phyloP scores from a whole-genome alignment of 2,888 invertebrate genomes.

The Amaurobius ferox region DNA sequence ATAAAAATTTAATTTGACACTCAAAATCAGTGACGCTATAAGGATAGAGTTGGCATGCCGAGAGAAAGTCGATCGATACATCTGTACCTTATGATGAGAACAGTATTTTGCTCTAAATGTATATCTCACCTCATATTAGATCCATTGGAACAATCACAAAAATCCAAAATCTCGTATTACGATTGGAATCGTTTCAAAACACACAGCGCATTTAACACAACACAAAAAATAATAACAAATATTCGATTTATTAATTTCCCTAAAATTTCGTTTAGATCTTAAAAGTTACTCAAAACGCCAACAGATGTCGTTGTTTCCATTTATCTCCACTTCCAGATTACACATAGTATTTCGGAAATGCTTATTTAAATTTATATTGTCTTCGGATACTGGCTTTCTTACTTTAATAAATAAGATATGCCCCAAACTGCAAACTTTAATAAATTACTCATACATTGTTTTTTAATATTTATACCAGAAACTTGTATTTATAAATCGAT shows the following conservation, averaged over 20 bases:
- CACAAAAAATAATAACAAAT: neutral
- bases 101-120: neutral
- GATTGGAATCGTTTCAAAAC: neutral
- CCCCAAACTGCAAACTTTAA: too few species aligned
- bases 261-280: neutral
- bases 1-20: slow-evolving; percentile 43
- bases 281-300: neutral
- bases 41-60: slow-evolving; percentile 55
- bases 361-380: too few species aligned
- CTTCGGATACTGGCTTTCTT: too few species aligned
- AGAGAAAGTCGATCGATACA: slow-evolving; percentile 69
- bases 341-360: too few species aligned
- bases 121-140: slow-evolving; percentile 48
- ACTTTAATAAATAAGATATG: too few species aligned
- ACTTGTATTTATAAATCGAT: too few species aligned
- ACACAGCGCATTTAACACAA: neutral
- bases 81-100: slow-evolving; percentile 47
- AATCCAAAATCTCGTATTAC: neutral
- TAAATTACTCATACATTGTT: too few species aligned
- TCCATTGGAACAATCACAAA: slow-evolving; percentile 23
- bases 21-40: slow-evolving; percentile 65
- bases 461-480: too few species aligned
- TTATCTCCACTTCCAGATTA: neutral
- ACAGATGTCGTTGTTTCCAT: slow-evolving; percentile 41
- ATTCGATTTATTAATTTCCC: neutral